A percentile compares a stretch with the other conserved stretches of the same genome.
These are phyloP conservation scores for Pseudomyrmex pallidus DNA, from an alignment of 1,140 invertebrate genomes.

Conservation along the genomic window DNA sequence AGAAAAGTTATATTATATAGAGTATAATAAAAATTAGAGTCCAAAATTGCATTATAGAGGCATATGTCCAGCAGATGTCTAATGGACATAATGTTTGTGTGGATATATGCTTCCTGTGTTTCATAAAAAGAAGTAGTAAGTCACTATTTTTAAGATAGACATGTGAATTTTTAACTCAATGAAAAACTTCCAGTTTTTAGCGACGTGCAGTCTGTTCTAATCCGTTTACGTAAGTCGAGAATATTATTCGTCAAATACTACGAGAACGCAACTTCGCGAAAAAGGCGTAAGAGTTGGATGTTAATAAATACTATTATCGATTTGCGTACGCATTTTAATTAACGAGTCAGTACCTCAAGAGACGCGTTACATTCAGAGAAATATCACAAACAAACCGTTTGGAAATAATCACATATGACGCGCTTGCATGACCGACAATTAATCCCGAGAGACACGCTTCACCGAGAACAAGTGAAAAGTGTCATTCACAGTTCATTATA, in stretches of 20 bases:
- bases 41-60: background rate
- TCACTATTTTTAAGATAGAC: too few relatives aligned
- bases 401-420: slow-evolving; percentile 4
- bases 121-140: too few relatives aligned
- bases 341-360: slow-evolving; percentile 1
- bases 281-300: slow-evolving; percentile 14
- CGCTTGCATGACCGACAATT: slow-evolving; percentile 11
- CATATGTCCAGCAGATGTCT: too few relatives aligned
- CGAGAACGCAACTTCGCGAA: background rate
- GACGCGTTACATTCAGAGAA: slow-evolving; percentile 8
- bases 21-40: slow-evolving; percentile 26
- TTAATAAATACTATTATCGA: slow-evolving; percentile 15
- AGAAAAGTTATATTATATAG: background rate
- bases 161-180: background rate
- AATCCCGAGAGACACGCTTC: background rate
- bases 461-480: slow-evolving; percentile 4
- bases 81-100: too few relatives aligned
- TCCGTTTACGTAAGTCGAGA: too few relatives aligned
- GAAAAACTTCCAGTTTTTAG: too few relatives aligned
- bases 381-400: slow-evolving; percentile 16
- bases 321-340: slow-evolving; percentile 5
- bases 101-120: too few relatives aligned
- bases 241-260: background rate
- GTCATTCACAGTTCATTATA: slow-evolving; percentile 1
- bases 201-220: too few relatives aligned